Evolutionary conservation across 2,113 vertebrate species (phyloP).

Genomic region (Sinocyclocheilus anophthalmus): DNA sequence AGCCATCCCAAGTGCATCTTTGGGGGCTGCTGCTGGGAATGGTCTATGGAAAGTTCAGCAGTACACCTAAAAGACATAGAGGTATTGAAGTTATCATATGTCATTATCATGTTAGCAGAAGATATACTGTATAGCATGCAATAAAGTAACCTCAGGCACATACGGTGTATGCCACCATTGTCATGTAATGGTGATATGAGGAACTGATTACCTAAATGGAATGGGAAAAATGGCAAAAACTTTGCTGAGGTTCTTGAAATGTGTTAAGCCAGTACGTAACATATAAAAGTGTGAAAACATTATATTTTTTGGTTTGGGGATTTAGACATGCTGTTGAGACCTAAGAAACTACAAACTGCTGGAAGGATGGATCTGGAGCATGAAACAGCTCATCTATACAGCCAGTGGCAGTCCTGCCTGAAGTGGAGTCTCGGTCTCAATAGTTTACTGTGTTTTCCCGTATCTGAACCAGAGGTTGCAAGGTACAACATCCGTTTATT

Average conservation of each 20-base stretch:
- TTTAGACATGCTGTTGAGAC: conserved; percentile 49
- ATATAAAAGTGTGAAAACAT: too few relatives aligned
- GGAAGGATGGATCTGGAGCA: neutral
- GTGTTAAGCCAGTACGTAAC: too few relatives aligned
- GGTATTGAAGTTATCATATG: conserved; percentile 5
- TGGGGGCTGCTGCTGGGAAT: conserved; percentile 81
- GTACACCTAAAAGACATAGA: conserved; percentile 60
- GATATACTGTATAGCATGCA: too few relatives aligned
- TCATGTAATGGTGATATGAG: too few relatives aligned
- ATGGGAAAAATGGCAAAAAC: neutral
- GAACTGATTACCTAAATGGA: neutral
- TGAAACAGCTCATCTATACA: too few relatives aligned
- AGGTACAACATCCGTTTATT: too few relatives aligned
- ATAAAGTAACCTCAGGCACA: too few relatives aligned
- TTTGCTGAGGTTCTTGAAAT: neutral
- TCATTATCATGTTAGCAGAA: neutral
- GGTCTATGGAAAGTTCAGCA: conserved; percentile 69
- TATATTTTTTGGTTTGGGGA: neutral
- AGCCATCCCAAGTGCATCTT: conserved; percentile 68
- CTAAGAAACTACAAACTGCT: conserved; percentile 64
- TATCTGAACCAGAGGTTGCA: too few relatives aligned
- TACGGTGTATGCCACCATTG: too few relatives aligned
- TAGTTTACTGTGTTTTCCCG: too few relatives aligned
- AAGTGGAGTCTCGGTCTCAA: too few relatives aligned
- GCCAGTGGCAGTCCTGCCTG: too few relatives aligned